These are phyloP conservation scores for Lumbricus terrestris DNA, from an alignment of 2,888 invertebrate species.

Conservation along the genomic window DNA sequence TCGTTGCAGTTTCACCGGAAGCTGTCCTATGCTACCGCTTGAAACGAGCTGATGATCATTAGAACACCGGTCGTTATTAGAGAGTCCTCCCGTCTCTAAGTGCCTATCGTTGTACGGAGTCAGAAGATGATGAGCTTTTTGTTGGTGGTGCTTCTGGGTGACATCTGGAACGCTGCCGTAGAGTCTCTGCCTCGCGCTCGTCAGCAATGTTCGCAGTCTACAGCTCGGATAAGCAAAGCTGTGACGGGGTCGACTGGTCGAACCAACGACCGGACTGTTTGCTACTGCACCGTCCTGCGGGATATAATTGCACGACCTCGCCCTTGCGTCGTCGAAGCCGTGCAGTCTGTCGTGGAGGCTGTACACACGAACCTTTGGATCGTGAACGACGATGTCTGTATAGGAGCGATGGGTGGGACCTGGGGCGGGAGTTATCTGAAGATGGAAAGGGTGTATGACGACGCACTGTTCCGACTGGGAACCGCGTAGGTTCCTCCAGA, in stretches of 20 bases:
- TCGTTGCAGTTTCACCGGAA: not conserved
- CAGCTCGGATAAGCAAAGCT: not conserved
- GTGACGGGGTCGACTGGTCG: not conserved
- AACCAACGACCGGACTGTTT: not conserved
- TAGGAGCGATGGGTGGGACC: not conserved
- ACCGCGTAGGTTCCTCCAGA: not conserved
- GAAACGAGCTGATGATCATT: not conserved
- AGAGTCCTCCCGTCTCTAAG: not conserved
- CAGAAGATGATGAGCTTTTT: not conserved
- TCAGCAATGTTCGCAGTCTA: not conserved
- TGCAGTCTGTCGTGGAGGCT: not conserved
- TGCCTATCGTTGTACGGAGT: not conserved
- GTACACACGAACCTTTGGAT: not conserved
- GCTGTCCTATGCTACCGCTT: not conserved
- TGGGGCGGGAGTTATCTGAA: not conserved
- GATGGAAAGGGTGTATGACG: not conserved
- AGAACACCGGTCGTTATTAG: not conserved
- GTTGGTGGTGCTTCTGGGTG: not conserved
- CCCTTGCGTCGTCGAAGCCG: not conserved
- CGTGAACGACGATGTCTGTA: not conserved
- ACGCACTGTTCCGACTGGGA: not conserved
- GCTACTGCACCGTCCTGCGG: not conserved
- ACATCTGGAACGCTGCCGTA: slow-evolving; percentile 4
- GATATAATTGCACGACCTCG: not conserved
- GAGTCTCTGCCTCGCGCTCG: not conserved